A percentile compares a stretch with the other conserved stretches of the same genome.
These are phyloP conservation scores for Nasonovia ribisnigri DNA, from an alignment of 2,888 invertebrate species.

Conservation along the genomic window DNA sequence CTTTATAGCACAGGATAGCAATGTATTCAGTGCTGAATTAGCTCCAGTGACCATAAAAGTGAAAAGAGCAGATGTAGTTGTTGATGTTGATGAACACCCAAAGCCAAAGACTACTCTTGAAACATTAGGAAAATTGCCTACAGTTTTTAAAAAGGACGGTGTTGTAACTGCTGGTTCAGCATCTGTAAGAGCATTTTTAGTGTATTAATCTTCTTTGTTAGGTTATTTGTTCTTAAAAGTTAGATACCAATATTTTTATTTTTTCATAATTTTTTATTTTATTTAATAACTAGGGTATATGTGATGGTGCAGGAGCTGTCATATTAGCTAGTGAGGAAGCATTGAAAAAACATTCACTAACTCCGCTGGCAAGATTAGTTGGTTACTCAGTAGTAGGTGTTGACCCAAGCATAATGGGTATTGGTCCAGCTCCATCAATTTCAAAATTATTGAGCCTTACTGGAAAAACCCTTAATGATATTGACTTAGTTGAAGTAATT, in stretches of 20 bases:
- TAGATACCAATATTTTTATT: constrained; percentile 67
- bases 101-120: constrained; percentile 89
- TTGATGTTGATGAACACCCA: constrained; percentile 94
- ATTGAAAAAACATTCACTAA: constrained; percentile 82
- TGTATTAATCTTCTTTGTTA: neutral
- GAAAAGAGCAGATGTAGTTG: constrained; percentile 83
- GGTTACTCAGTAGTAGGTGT: constrained; percentile 95
- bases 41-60: constrained; percentile 86
- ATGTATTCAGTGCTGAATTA: constrained; percentile 91
- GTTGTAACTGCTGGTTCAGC: constrained; percentile 95
- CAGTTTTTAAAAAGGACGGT: constrained; percentile 95
- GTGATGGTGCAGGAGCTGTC: constrained; percentile 96
- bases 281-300: constrained; percentile 80
- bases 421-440: constrained; percentile 96
- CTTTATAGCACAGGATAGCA: constrained; percentile 83
- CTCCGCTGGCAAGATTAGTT: constrained; percentile 90
- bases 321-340: constrained; percentile 93
- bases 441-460: constrained; percentile 84
- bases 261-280: constrained; percentile 66
- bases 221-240: constrained; percentile 25
- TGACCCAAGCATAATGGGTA: constrained; percentile 98
- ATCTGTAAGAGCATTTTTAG: constrained; percentile 77
- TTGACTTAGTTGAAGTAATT: constrained; percentile 88
- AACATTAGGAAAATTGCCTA: constrained; percentile 84
- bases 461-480: constrained; percentile 84